Evolutionary conservation across 1,140 invertebrate genomes (phyloP), one percentile per base, ranked within the genome.

Genomic region (Chrysomallon squamiferum): DNA sequence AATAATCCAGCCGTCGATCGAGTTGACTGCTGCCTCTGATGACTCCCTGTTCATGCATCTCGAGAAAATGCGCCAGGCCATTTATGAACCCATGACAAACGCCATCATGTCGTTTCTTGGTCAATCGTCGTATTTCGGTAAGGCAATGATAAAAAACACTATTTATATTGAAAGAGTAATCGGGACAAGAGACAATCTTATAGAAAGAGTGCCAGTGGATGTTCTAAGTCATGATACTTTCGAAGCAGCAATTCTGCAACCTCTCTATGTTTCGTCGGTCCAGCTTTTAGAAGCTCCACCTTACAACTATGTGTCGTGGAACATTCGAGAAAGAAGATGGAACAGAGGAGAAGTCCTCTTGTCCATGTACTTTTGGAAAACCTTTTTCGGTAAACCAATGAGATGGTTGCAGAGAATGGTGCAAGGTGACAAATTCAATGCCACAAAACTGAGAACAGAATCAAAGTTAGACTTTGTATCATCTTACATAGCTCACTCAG

Each of bases 171-270:
- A 81, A 11, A 76, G 75, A 33, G 72, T 83, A 1, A 83, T 83
- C 52, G 81, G 81, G 18, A 69, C 49, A 3, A 58, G 69, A 49
- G 73, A 75, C 0, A 70, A 79, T 41, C 47, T 71, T 15, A 78
- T 83, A n/a, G 81, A 83, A 64, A 64, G 75, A 30, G 76, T 83
- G 13, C 81, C 81, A 0, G 67, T 83, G n/a, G 78, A 83, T 64
- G 79, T 83, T n/a, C 66, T 83, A 1, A 83, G 81, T 68, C 80
- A 82, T 47, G 80, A 81, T 59, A 82, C 78, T 3, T 82, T 80
- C 64, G 80, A 82, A 57, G 79, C 81, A 20, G 77, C 79, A 1
- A 54, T 81, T 18, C 62, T 83, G 27, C 66, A 75, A 30, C 79
- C 81, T 0, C 59, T 80, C 15, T 81, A 76, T 61, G 76, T 72